Evolutionary conservation across 2,113 vertebrate species (phyloP), one percentile per base, ranked within the genome.

Genomic region (Paratilapia polleni): DNA sequence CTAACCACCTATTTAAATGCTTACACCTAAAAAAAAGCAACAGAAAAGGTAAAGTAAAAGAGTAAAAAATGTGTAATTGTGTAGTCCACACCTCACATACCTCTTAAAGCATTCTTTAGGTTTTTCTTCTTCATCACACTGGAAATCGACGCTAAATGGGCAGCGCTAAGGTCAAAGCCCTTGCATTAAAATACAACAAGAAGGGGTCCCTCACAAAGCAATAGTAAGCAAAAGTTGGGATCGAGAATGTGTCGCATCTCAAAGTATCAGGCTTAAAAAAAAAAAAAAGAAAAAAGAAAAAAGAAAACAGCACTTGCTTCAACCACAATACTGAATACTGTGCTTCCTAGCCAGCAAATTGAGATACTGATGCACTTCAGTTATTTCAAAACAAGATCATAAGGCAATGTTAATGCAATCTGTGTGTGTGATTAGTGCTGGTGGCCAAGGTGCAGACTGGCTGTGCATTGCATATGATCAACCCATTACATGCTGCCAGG

Each of bases 401-500:
- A 90, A 83, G 36, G 43, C 85, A 79, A 38, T 26, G 62, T 79
- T 93, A 94, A 93, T 90, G 84, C 87, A 93, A 89, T 94, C 82
- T 89, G 79, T 77, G 89, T 64, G 59, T 84, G 77, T 91, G 93
- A 94, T 94, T 94, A 94, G 92, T 74, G 80, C 88, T 85, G 63
- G 87, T 90, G 87, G 87, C 82, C 77, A 74, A 88, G 89, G 82
- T 87, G 85, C 74, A 91, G 91, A 88, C 85, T 76, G 54, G 83
- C 84, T 87, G 84, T 81, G 49, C 85, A 82, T 88, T 82, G 90
- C 88, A 92, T 91, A 92, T 93, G 87, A 94, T 93, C 89, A 87
- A 59, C 80, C 90, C 81, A 91, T 94, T 92, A 92, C 83, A 78
- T 79, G 80, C 88, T 94, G 94, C 92, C 93, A 93, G 77, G 43